phyloP scores from a whole-genome alignment of 92 coral and sea anemone genomes.

The Paragorgia papillata region DNA sequence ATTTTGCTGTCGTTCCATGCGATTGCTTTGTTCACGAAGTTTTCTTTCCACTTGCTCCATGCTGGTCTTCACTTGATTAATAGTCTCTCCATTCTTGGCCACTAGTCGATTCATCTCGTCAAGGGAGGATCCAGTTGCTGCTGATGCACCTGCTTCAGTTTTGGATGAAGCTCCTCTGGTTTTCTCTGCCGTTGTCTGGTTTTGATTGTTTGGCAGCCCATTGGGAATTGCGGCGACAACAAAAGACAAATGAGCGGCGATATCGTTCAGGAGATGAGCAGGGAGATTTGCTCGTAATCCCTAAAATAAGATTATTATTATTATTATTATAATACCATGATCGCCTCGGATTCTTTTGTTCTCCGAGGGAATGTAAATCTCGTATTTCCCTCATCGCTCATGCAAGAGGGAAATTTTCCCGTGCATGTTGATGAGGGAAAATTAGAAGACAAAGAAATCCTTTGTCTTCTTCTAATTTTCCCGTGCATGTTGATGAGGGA shows the following conservation, averaged over 20 bases:
- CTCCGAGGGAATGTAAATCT: no score
- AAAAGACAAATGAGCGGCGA: conserved; percentile 12
- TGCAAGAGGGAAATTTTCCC: no score
- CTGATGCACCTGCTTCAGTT: background rate
- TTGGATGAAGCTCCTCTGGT: conserved; percentile 11
- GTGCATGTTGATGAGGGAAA: no score
- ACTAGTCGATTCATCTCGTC: conserved; percentile 18
- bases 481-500: no score
- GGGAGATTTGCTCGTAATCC: background rate
- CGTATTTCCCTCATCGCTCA: no score
- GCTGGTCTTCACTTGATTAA: background rate
- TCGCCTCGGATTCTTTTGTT: no score
- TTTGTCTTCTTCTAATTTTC: no score
- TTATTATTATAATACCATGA: no score
- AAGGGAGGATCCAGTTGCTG: background rate
- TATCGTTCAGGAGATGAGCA: conserved; percentile 4
- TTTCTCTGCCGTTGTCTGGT: no score
- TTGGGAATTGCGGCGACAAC: background rate
- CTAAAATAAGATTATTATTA: no score
- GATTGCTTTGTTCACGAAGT: background rate
- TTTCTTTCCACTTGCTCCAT: conserved; percentile 18
- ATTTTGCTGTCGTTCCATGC: conserved; percentile 28
- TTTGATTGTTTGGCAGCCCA: background rate
- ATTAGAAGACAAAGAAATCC: no score
- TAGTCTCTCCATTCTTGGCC: background rate